These are phyloP conservation scores for Bubo blakistoni DNA, from an alignment of 2,113 vertebrate genomes.

Conservation along the genomic window DNA sequence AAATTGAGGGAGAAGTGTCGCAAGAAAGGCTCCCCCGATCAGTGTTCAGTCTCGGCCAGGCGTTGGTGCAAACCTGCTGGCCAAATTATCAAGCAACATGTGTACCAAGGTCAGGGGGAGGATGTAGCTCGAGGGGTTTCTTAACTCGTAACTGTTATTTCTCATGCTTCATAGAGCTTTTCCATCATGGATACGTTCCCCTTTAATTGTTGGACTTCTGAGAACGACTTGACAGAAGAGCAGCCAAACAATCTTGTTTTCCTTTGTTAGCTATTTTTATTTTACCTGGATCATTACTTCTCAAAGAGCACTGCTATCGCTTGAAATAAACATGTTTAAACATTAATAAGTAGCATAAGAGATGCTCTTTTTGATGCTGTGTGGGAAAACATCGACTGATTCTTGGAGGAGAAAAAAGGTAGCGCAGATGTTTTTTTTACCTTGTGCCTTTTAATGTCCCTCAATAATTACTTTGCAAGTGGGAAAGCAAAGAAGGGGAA, in stretches of 20 bases:
- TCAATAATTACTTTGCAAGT: not conserved
- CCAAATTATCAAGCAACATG: not conserved
- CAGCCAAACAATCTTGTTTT: not conserved
- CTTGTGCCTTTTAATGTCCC: not conserved
- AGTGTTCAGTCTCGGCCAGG: not conserved
- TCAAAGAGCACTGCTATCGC: not conserved
- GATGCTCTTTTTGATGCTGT: not conserved
- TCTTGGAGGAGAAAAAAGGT: not conserved
- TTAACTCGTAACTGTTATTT: not conserved
- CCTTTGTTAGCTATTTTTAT: constrained; percentile 45
- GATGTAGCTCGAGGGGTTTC: not conserved
- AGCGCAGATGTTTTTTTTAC: not conserved
- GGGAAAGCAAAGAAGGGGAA: not conserved
- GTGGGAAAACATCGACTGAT: not conserved
- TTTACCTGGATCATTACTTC: constrained; percentile 28
- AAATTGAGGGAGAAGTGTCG: not conserved
- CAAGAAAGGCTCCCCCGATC: fast-evolving
- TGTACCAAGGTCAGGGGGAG: not conserved
- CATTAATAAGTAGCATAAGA: constrained; percentile 28
- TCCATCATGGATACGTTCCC: not conserved
- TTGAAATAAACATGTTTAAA: constrained; percentile 52
- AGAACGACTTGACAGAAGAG: not conserved
- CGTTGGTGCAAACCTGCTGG: not conserved
- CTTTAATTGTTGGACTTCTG: not conserved
- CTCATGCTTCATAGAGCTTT: not conserved